Base-by-base conservation (phyloP, 30 jellyfish, hydroid and myxozoan species). In the Cassiopea andromeda region DNA sequence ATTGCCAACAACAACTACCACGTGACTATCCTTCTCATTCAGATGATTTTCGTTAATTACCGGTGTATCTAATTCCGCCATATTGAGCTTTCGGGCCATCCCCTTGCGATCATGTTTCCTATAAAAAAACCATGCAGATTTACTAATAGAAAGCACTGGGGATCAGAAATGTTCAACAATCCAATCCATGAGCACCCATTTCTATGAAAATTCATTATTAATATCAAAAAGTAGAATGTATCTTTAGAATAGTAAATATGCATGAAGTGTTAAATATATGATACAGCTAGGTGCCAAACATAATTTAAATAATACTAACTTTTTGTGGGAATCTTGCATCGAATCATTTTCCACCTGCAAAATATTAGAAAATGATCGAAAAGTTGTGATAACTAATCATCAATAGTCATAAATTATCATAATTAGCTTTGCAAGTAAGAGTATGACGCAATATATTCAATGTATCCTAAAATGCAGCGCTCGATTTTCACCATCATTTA, bases 81-180 rank as follows among this genome's bases (percentile, higher is more conserved):
- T 79, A 60, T 81, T 81, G 46, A 91, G 89, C 74, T 87, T 87
- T 43, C 97, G 60, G 7, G 94, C 94, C 84, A 74, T 75, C 7
- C 97, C 97, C 47, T 91, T 91, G 7, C 97, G 84, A 50, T 91
- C 97, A 83, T 91, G 97, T 79, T 85, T 91, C 83, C 97, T 91
- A 81, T 7, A 73, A 75, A 27, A 71, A 78, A 72, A 72, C 2
- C 9, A 72, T 2, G 18, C 47, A 18, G 0, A 68, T 7, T 14
- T 4, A 68, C 82, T 27, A 27, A 27, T 27, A 27, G 38, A 27
- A 27, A 27, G 38, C 38, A 27, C 38, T 0, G 0, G 38, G 38
- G 38, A 27, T 27, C 38, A 27, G 38, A 27, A 27, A 27, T 27
- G 38, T 27, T 27, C 38, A 27, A 27, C 38, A 27, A 27, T 27